Evolutionary conservation across 2,797 vertebrate species (phyloP), one percentile per base, ranked within the genome.

Genomic region (Darevskia mixta): DNA sequence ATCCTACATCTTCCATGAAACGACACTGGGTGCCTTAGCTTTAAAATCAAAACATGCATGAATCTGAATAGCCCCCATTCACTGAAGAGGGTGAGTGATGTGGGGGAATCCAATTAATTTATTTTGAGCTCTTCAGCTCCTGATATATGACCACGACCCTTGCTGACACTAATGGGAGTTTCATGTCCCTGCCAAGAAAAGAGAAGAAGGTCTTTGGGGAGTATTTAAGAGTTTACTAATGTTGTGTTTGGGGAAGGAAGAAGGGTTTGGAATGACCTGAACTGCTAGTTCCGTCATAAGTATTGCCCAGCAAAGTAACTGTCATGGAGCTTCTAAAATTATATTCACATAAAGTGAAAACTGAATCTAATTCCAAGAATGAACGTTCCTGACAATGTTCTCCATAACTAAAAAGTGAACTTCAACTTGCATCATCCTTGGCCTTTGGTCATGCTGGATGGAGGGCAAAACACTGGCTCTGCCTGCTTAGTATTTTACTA

Each of bases 121-220:
- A 94, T 95, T 95, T 95, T 94, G 71, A n/a, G 83, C 87, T 93
- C 88, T 90, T 93, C 90, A 93, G 35, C 83, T 84, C 76, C 38
- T 2, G 0, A 79, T 87, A 92, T 20, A 86, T 66, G 91, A 75
- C 72, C 89, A 92, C 93, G 94, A 94, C 85, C 95, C 90, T 94
- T 72, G 38, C 20, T 94, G 94, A 92, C 95, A 93, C 66, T 94
- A 94, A 92, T 83, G 88, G 86, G 86, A 91, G 87, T 92, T 94
- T 94, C 86, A 87, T 85, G 90, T 92, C 91, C 82, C 77, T 93
- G 89, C 84, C 89, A 92, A 83, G 76, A 90, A 80, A 75, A 87
- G 69, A 85, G 49, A 87, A 78, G 35, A 89, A 90, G 93, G 89
- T 86, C 92, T 86, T 90, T 91, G 86, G 93, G 89, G 91, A 91